phyloP scores from a whole-genome alignment of 2,888 invertebrate species.

The Melangyna quadrimaculata region DNA sequence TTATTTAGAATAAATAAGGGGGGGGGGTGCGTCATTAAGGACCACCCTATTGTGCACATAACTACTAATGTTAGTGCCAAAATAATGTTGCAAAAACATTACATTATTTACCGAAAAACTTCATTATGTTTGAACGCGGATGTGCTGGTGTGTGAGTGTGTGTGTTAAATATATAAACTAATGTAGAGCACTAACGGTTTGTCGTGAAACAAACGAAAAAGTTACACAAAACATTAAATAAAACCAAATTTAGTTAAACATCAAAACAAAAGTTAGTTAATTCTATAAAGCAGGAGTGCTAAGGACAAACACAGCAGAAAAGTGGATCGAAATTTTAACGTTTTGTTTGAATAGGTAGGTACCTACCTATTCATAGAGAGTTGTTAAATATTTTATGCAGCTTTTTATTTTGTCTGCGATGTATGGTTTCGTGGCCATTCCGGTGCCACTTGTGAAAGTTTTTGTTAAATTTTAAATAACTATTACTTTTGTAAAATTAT shows the following conservation, averaged over 20 bases:
- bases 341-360: too few relatives aligned
- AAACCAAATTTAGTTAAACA: neutral
- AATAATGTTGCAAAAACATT: neutral
- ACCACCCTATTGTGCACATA: too few relatives aligned
- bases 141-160: neutral
- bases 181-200: neutral
- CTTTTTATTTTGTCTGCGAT: neutral
- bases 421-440: too few relatives aligned
- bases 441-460: too few relatives aligned
- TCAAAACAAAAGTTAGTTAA: neutral
- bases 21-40: too few relatives aligned
- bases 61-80: neutral
- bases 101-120: neutral
- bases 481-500: too few relatives aligned
- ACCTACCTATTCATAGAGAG: too few relatives aligned
- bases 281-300: neutral
- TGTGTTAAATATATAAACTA: neutral
- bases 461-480: too few relatives aligned
- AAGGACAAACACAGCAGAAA: neutral
- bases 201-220: neutral
- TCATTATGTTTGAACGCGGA: neutral
- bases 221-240: neutral
- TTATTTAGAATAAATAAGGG: too few relatives aligned
- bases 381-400: neutral
- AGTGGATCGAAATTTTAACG: neutral